Evolutionary conservation across 2,888 invertebrate genomes (phyloP).

Genomic region (Blera fallax): DNA sequence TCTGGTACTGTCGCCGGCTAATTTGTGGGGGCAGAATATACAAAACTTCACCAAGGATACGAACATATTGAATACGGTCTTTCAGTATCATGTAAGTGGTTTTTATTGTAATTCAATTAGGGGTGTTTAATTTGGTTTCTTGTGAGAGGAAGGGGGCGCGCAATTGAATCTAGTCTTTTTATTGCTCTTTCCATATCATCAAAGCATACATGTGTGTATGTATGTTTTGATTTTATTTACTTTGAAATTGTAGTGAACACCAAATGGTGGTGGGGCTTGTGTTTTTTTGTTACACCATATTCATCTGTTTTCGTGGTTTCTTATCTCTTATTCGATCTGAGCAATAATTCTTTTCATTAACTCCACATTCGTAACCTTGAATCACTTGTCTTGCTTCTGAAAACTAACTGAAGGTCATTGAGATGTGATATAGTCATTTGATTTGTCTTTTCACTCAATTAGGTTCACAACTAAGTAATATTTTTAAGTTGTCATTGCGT

Average conservation of each 20-base stretch:
- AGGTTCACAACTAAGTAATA: neutral
- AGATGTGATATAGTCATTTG: neutral
- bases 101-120: slow-evolving; percentile 67
- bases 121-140: slow-evolving; percentile 41
- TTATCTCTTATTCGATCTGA: slow-evolving; percentile 26
- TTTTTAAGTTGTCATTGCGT: neutral
- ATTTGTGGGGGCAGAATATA: slow-evolving; percentile 94
- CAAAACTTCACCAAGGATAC: slow-evolving; percentile 90
- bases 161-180: slow-evolving; percentile 31
- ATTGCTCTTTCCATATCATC: neutral
- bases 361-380: neutral
- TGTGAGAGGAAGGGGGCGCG: neutral
- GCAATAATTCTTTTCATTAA: neutral
- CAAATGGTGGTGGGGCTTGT: neutral
- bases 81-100: slow-evolving; percentile 89
- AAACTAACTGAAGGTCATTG: slow-evolving; percentile 2
- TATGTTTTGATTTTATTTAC: slow-evolving; percentile 9
- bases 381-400: neutral
- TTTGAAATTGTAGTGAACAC: slow-evolving; percentile 27
- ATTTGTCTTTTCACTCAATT: neutral
- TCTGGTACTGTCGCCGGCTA: slow-evolving; percentile 94
- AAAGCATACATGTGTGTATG: neutral
- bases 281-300: neutral
- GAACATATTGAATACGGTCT: slow-evolving; percentile 91
- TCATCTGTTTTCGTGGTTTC: slow-evolving; percentile 2